These are phyloP conservation scores for Pelecanus crispus DNA, from an alignment of 2,113 vertebrate species.

Conservation along the genomic window DNA sequence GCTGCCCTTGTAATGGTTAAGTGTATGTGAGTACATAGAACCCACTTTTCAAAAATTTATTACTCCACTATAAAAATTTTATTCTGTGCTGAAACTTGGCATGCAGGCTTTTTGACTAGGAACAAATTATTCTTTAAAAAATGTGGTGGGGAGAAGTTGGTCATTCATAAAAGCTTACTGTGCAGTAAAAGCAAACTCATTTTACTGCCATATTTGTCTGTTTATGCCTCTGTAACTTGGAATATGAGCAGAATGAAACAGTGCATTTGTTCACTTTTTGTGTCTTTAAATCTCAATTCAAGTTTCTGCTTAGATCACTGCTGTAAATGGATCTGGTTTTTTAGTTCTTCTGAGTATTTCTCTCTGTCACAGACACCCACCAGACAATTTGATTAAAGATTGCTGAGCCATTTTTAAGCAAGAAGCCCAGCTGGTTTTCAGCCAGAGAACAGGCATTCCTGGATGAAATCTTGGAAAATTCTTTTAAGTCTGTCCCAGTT, in stretches of 20 bases:
- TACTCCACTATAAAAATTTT: constrained; percentile 45
- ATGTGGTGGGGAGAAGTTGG: background rate
- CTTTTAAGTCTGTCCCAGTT: background rate
- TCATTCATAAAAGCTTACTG: constrained; percentile 10
- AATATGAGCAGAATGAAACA: background rate
- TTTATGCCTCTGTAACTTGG: background rate
- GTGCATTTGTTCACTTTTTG: background rate
- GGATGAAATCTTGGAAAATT: background rate
- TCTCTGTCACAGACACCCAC: background rate
- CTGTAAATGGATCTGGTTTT: background rate
- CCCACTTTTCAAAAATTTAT: constrained; percentile 44
- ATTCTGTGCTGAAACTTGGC: constrained; percentile 33
- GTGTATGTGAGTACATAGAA: constrained; percentile 19
- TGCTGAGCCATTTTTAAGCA: background rate
- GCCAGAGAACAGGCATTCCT: background rate
- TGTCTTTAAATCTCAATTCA: background rate
- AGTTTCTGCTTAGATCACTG: background rate
- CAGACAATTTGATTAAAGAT: background rate
- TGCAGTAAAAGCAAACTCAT: constrained; percentile 15
- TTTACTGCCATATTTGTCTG: constrained; percentile 23
- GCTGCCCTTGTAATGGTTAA: constrained; percentile 43
- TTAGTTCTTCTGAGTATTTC: background rate
- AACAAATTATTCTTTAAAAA: constrained; percentile 43
- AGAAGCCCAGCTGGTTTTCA: background rate
- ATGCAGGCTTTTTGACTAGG: background rate